Percentiles rank a stretch among this genome's conserved stretches.
Evolutionary conservation across 37 sponge, comb jelly and placozoan genomes (phyloP).

Genomic region (Mnemiopsis leidyi): DNA sequence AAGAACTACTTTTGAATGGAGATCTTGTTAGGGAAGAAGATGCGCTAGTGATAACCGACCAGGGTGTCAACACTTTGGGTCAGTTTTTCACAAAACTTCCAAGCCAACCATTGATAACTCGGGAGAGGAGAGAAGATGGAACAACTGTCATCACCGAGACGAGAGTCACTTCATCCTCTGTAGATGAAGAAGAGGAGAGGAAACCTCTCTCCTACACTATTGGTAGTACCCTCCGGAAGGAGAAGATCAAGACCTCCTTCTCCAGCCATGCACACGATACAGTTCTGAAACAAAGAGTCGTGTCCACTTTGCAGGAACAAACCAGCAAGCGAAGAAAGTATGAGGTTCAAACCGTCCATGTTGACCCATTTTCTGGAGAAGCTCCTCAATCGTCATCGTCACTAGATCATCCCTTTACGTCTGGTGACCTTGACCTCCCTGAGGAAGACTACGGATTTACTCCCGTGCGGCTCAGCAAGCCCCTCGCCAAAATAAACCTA

Average conservation of each 20-base stretch:
- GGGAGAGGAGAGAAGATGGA: neutral
- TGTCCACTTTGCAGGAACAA: neutral
- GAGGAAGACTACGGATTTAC: neutral
- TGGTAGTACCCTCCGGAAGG: neutral
- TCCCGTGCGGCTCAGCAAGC: neutral
- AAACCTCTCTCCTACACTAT: neutral
- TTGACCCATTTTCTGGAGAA: neutral
- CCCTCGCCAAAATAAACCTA: neutral
- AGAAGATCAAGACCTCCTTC: neutral
- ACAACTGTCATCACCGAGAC: neutral
- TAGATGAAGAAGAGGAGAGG: too few species aligned
- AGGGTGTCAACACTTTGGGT: neutral
- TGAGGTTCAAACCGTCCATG: neutral
- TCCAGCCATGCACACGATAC: neutral
- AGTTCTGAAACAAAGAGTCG: neutral
- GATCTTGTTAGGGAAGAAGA: neutral
- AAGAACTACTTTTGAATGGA: neutral
- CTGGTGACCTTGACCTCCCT: neutral
- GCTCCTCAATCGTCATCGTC: neutral
- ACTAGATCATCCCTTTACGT: neutral
- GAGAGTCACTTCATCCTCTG: neutral
- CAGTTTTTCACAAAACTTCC: neutral
- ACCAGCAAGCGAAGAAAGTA: neutral
- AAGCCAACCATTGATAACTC: neutral
- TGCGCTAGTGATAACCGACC: neutral